phyloP scores from a whole-genome alignment of 2,888 invertebrate genomes.

The Neoaliturus tenellus region DNA sequence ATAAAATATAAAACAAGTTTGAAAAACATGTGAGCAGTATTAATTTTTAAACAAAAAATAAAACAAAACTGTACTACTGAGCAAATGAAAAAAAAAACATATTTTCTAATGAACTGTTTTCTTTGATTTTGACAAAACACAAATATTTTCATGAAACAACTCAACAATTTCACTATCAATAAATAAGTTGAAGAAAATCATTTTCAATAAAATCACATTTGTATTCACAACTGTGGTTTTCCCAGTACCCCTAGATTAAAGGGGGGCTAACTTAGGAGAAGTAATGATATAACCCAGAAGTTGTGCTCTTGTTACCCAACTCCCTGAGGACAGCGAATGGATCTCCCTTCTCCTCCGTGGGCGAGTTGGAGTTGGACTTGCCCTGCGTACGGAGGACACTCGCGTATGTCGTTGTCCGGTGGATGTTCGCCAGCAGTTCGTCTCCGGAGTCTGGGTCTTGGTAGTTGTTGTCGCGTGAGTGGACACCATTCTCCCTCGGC shows the following conservation, averaged over 20 bases:
- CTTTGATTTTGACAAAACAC: too few relatives aligned
- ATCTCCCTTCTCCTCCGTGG: conserved; percentile 68
- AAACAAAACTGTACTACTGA: too few relatives aligned
- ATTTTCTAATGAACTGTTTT: too few relatives aligned
- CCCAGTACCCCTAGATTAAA: neutral
- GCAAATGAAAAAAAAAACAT: too few relatives aligned
- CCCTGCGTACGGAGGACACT: conserved; percentile 57
- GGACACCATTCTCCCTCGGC: neutral
- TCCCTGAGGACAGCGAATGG: conserved; percentile 74
- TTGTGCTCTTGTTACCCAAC: conserved; percentile 72
- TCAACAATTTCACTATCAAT: too few relatives aligned
- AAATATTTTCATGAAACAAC: too few relatives aligned
- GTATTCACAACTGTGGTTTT: too few relatives aligned
- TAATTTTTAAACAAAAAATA: too few relatives aligned
- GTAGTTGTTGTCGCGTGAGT: conserved; percentile 19
- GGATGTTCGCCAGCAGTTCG: conserved; percentile 57
- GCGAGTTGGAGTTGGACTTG: conserved; percentile 56
- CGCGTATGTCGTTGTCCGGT: conserved; percentile 56
- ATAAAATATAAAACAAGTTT: too few relatives aligned
- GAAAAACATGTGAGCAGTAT: too few relatives aligned
- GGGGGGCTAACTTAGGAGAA: conserved; percentile 72
- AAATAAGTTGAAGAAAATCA: too few relatives aligned
- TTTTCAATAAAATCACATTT: too few relatives aligned
- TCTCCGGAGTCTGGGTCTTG: conserved; percentile 53
- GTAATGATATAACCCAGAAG: conserved; percentile 76